These are phyloP conservation scores for Agrypnus murinus DNA, from an alignment of 2,888 invertebrate species.

Conservation along the genomic window DNA sequence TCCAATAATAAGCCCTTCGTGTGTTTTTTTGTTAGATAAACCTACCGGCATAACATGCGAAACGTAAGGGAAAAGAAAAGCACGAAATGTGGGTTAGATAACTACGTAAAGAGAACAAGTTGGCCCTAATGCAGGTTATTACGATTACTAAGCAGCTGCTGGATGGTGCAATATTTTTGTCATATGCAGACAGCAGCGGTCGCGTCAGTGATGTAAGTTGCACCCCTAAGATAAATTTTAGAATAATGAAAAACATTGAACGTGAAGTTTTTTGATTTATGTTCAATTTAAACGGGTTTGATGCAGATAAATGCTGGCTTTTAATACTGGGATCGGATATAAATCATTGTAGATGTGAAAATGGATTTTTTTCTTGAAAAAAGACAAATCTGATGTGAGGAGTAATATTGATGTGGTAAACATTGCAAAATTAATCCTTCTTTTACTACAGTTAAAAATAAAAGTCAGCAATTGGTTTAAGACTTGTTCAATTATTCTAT, in stretches of 20 bases:
- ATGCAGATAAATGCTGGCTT: too few species aligned
- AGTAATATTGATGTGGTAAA: too few species aligned
- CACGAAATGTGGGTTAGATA: constrained; percentile 3
- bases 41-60: neutral
- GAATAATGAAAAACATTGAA: neutral
- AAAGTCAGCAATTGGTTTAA: too few species aligned
- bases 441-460: too few species aligned
- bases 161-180: constrained; percentile 16
- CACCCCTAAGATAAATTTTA: neutral
- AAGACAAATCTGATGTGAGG: too few species aligned
- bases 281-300: too few species aligned
- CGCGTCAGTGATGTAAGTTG: neutral
- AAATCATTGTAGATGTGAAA: too few species aligned
- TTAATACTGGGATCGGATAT: too few species aligned
- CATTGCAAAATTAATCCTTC: too few species aligned
- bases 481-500: too few species aligned
- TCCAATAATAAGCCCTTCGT: constrained; percentile 10
- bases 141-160: neutral
- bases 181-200: neutral
- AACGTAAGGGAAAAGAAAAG: neutral
- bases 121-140: neutral
- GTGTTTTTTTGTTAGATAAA: constrained; percentile 11
- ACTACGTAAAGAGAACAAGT: neutral
- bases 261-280: too few species aligned
- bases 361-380: too few species aligned